Conservation (phyloP, 2,797 vertebrate species). For the Galago senegalensis region DNA sequence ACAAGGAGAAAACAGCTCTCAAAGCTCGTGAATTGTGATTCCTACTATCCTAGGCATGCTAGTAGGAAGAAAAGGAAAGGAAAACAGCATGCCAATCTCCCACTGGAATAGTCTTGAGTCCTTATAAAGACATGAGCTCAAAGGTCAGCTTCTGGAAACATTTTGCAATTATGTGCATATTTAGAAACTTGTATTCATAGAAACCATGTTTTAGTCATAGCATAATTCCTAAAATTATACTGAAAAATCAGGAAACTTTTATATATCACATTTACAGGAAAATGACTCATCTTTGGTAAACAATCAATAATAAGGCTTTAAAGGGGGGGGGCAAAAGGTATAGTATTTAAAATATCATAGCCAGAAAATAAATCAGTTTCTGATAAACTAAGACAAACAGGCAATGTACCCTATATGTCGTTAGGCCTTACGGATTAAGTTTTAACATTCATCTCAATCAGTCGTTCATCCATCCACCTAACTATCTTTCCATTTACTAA, state of each 20-base stretch:
- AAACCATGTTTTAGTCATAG: slow-evolving; percentile 55
- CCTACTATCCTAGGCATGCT: slow-evolving; percentile 51
- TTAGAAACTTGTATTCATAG: slow-evolving; percentile 63
- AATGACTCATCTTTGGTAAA: slow-evolving; percentile 1
- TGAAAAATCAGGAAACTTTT: slow-evolving; percentile 41
- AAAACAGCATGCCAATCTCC: slow-evolving; percentile 30
- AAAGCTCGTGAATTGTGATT: slow-evolving; percentile 56
- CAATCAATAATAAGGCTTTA: not conserved
- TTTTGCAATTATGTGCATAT: slow-evolving; percentile 33
- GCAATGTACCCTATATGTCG: not conserved
- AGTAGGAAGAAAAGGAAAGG: slow-evolving; percentile 67
- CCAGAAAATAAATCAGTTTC: slow-evolving; percentile 4
- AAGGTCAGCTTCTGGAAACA: slow-evolving; percentile 70
- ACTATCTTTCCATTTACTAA: not conserved
- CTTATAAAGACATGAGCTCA: slow-evolving; percentile 48
- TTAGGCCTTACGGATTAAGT: not conserved
- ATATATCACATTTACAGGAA: not conserved
- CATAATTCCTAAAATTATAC: slow-evolving; percentile 50
- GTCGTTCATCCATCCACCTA: not conserved
- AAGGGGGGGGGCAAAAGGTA: not conserved
- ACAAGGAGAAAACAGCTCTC: slow-evolving; percentile 56
- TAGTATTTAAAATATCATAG: not conserved
- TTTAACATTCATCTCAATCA: not conserved
- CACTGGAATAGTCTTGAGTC: slow-evolving; percentile 43
- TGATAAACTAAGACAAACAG: not conserved